Evolutionary conservation across 2,888 invertebrate species (phyloP).

Genomic region (Pogonocherus hispidulus): DNA sequence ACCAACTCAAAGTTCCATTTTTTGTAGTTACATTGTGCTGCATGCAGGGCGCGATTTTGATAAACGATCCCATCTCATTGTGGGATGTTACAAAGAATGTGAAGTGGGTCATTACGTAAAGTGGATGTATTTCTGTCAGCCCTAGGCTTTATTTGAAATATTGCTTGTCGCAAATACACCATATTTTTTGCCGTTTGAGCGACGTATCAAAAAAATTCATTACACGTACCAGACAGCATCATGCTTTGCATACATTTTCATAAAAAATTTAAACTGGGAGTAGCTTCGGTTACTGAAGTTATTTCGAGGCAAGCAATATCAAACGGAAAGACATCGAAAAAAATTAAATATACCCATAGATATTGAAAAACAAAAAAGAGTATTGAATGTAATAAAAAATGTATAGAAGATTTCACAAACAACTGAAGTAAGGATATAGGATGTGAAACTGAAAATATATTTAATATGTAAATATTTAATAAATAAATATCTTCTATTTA

Average conservation of each 20-base stretch:
- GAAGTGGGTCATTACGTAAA: constrained; percentile 31
- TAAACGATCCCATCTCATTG: constrained; percentile 33
- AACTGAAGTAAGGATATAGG: too few relatives aligned
- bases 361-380: too few relatives aligned
- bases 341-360: too few relatives aligned
- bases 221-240: constrained; percentile 3
- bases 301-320: too few relatives aligned
- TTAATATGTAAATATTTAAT: too few relatives aligned
- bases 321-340: too few relatives aligned
- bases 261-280: neutral
- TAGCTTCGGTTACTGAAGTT: neutral
- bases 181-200: constrained; percentile 24
- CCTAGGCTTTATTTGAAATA: constrained; percentile 31
- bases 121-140: constrained; percentile 31
- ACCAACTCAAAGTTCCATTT: constrained; percentile 12
- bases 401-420: too few relatives aligned
- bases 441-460: too few relatives aligned
- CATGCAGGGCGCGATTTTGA: constrained; percentile 21
- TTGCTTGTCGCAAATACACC: constrained; percentile 26
- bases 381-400: too few relatives aligned
- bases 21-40: constrained; percentile 17
- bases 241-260: constrained; percentile 5
- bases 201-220: constrained; percentile 19
- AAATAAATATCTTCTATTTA: too few relatives aligned
- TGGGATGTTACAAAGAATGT: constrained; percentile 28